A percentile compares a stretch with the other conserved stretches of the same genome.
These are phyloP conservation scores for Platyrinchus mystaceus DNA, from an alignment of 2,797 vertebrate genomes.

Conservation along the genomic window DNA sequence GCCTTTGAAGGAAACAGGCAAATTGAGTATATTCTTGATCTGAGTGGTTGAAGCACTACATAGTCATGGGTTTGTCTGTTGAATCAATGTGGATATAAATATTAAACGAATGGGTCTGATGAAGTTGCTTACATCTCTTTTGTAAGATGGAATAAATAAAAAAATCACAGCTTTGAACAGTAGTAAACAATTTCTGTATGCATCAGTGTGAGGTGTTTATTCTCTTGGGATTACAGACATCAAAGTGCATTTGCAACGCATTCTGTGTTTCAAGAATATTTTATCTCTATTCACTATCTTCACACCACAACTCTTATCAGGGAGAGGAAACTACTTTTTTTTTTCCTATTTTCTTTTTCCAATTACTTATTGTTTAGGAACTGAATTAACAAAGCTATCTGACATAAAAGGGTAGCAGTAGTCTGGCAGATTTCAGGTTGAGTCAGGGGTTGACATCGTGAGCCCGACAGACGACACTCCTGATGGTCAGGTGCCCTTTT, in stretches of 20 bases:
- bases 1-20: neutral
- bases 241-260: neutral
- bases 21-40: neutral
- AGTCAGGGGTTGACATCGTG: neutral
- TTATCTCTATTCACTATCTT: neutral
- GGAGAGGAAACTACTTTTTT: neutral
- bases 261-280: neutral
- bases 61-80: neutral
- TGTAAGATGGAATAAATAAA: constrained; percentile 14
- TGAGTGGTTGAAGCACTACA: neutral
- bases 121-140: neutral
- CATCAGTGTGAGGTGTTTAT: neutral
- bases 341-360: neutral
- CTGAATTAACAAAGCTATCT: neutral
- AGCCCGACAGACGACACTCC: neutral
- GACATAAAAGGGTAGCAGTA: neutral
- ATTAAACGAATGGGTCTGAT: constrained; percentile 9
- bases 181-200: constrained; percentile 18
- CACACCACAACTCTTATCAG: neutral
- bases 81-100: constrained; percentile 5
- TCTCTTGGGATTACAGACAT: neutral
- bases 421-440: neutral
- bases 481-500: neutral
- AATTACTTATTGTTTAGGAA: neutral
- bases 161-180: neutral